A percentile compares a stretch with the other conserved stretches of the same genome.
phyloP scores from a whole-genome alignment of 2,113 vertebrate species.

The Conger conger region DNA sequence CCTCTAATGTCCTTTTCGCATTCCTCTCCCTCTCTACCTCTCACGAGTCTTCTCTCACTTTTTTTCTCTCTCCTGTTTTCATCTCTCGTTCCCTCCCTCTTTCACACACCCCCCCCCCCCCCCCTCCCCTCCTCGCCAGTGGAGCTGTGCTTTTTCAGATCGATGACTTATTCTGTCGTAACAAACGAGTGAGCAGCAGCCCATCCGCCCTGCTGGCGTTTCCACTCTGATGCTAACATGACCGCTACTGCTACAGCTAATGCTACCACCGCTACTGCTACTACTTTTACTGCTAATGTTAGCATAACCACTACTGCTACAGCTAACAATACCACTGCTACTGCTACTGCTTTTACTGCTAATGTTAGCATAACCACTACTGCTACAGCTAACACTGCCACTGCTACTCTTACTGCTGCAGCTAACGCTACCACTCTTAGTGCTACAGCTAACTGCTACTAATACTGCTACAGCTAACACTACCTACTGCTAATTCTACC shows the following conservation, averaged over 20 bases:
- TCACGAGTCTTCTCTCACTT: background rate
- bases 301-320: no score
- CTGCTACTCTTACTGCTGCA: background rate
- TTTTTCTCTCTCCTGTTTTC: background rate
- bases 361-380: no score
- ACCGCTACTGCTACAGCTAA: background rate
- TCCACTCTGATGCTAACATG: constrained; percentile 5
- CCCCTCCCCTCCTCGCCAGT: constrained; percentile 60
- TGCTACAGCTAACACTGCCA: no score
- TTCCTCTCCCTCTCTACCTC: background rate
- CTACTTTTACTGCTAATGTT: no score
- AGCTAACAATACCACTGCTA: background rate
- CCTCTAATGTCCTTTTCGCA: constrained; percentile 19
- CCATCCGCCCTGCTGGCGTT: constrained; percentile 31
- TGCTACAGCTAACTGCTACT: no score
- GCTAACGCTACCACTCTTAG: no score
- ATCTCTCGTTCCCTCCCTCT: constrained; percentile 13
- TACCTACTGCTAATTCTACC: no score
- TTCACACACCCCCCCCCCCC: constrained; percentile 27
- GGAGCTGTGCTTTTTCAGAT: constrained; percentile 69
- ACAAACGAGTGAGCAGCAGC: constrained; percentile 73
- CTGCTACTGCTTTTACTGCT: background rate
- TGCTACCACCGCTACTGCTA: no score
- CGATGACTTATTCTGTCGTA: constrained; percentile 72
- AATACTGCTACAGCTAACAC: no score